A percentile compares a stretch with the other conserved stretches of the same genome.
These are phyloP conservation scores for Mermis nigrescens DNA, from an alignment of 2,888 invertebrate genomes.

Conservation along the genomic window DNA sequence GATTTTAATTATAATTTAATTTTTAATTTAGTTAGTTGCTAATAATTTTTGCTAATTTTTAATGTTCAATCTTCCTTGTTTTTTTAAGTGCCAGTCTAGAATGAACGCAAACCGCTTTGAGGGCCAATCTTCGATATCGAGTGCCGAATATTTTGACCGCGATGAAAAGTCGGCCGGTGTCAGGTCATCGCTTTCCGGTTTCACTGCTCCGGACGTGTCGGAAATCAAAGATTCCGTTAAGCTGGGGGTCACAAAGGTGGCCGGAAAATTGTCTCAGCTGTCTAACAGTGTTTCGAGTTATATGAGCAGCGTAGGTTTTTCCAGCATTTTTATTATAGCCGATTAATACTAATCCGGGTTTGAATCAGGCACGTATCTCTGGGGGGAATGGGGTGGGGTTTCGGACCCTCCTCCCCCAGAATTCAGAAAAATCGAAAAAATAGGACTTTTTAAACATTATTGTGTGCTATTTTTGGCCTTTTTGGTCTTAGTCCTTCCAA, in stretches of 20 bases:
- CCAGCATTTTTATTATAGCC: too few relatives aligned
- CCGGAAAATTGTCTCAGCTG: constrained; percentile 77
- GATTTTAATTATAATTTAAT: too few relatives aligned
- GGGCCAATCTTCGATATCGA: constrained; percentile 82
- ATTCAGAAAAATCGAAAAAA: too few relatives aligned
- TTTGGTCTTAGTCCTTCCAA: too few relatives aligned
- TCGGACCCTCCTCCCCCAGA: too few relatives aligned
- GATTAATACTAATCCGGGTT: too few relatives aligned
- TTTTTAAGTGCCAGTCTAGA: constrained; percentile 34
- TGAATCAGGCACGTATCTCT: too few relatives aligned
- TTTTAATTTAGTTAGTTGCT: too few relatives aligned
- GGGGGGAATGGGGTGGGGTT: too few relatives aligned
- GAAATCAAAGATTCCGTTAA: constrained; percentile 91
- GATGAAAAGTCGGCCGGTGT: constrained; percentile 19
- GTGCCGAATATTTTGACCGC: constrained; percentile 75
- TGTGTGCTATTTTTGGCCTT: too few relatives aligned
- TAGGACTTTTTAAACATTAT: too few relatives aligned
- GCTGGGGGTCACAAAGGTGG: constrained; percentile 88
- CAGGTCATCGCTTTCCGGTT: background rate
- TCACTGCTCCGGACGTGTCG: constrained; percentile 51
- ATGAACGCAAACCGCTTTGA: constrained; percentile 55
- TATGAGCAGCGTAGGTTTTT: constrained; percentile 23
- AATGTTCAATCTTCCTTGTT: constrained; percentile 39
- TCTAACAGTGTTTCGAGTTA: constrained; percentile 23
- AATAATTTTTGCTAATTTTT: too few relatives aligned